Evolutionary conservation across 2,888 invertebrate genomes (phyloP).

Genomic region (Acleris sparsana): DNA sequence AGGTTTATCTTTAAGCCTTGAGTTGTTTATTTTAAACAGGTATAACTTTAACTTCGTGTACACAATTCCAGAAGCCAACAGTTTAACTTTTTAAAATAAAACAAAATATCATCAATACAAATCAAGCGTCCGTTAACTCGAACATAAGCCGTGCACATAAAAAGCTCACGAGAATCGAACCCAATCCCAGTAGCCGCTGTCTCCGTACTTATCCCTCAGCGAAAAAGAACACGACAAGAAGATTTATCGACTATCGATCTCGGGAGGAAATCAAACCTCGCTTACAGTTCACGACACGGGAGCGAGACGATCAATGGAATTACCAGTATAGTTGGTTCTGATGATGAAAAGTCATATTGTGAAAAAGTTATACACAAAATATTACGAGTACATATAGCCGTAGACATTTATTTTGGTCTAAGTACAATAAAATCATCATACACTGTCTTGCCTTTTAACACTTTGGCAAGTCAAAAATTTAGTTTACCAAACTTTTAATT

Average conservation of each 20-base stretch:
- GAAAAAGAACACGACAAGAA: conserved; percentile 60
- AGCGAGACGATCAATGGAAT: not conserved
- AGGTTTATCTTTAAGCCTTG: no score
- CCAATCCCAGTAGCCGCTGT: conserved; percentile 70
- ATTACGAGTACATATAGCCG: no score
- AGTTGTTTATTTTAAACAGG: not conserved
- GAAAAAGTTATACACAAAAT: not conserved
- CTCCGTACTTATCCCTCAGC: conserved; percentile 60
- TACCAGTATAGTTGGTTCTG: not conserved
- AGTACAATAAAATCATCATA: no score
- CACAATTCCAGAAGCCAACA: not conserved
- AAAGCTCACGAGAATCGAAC: conserved; percentile 53
- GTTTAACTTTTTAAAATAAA: conserved; percentile 2
- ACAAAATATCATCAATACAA: conserved; percentile 51
- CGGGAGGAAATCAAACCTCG: conserved; percentile 65
- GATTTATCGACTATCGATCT: conserved; percentile 77
- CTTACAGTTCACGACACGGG: conserved; percentile 16
- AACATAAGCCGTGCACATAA: conserved; percentile 57
- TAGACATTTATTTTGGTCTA: no score
- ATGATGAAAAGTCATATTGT: not conserved
- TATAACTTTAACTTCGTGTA: not conserved
- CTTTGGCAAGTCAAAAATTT: no score
- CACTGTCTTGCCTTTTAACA: no score
- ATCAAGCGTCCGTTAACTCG: conserved; percentile 43
- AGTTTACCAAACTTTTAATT: no score